Conservation (phyloP, 2,113 vertebrate species). For the Haplotaxodon microlepis region DNA sequence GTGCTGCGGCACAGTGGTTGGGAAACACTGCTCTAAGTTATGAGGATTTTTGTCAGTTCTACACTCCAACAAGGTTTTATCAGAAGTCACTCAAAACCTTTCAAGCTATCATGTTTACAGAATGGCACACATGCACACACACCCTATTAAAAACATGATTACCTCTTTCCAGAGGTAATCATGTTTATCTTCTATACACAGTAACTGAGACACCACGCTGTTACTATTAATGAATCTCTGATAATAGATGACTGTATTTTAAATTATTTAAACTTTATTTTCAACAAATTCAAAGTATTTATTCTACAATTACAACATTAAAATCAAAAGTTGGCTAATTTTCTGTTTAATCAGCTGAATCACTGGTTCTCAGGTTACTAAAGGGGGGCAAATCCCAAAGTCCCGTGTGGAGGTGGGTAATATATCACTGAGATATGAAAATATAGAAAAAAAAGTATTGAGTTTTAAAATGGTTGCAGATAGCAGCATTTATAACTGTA, state of each 20-base stretch:
- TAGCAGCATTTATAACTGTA: neutral
- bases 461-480: too few species aligned
- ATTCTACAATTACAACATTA: neutral
- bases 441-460: neutral
- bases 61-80: neutral
- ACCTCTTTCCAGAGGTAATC: neutral
- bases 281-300: neutral
- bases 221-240: neutral
- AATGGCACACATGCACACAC: neutral
- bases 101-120: neutral
- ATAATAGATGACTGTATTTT: neutral
- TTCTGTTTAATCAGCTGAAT: neutral
- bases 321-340: neutral
- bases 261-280: neutral
- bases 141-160: too few species aligned
- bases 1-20: neutral
- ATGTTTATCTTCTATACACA: neutral
- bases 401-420: fast-evolving
- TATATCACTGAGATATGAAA: neutral
- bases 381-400: neutral
- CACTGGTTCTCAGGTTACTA: neutral
- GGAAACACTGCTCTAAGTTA: neutral
- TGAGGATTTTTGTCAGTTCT: neutral
- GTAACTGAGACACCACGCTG: neutral
- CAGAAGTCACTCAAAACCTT: fast-evolving